These are phyloP conservation scores for Drosophila quadrilineata DNA, from an alignment of 1,140 invertebrate species.

Conservation along the genomic window DNA sequence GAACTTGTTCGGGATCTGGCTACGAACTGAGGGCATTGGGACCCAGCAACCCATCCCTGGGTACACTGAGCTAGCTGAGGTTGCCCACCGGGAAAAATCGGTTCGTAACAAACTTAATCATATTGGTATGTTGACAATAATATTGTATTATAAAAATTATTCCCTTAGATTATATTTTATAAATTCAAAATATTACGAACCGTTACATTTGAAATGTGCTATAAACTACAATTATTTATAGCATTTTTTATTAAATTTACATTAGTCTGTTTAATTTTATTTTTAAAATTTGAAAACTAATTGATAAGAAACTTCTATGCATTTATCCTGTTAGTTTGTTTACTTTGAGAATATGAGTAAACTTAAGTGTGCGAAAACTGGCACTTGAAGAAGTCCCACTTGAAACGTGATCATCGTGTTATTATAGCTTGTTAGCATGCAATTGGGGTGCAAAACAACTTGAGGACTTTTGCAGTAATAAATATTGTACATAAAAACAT, in stretches of 20 bases:
- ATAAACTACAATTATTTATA: not conserved
- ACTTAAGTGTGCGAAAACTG: conserved; percentile 68
- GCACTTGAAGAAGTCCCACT: conserved; percentile 70
- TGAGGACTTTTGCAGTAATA: conserved; percentile 63
- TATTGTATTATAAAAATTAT: too few species aligned
- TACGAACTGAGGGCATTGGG: too few species aligned
- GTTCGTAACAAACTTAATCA: too few species aligned
- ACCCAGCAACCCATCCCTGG: too few species aligned
- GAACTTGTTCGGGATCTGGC: too few species aligned
- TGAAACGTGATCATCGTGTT: conserved; percentile 40
- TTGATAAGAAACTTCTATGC: not conserved
- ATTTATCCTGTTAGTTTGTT: conserved; percentile 18
- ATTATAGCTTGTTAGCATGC: conserved; percentile 26
- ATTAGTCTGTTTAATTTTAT: not conserved
- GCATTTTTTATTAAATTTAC: not conserved
- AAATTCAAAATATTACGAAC: too few species aligned
- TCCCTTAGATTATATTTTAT: too few species aligned
- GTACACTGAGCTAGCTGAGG: too few species aligned
- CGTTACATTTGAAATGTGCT: not conserved
- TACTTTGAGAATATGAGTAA: conserved; percentile 21
- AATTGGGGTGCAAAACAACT: conserved; percentile 28
- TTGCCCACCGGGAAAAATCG: too few species aligned
- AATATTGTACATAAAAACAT: conserved; percentile 56
- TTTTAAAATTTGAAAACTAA: too few species aligned
- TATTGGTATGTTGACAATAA: too few species aligned